phyloP scores from a whole-genome alignment of 2,797 vertebrate species.

The Spondyliosoma cantharus region DNA sequence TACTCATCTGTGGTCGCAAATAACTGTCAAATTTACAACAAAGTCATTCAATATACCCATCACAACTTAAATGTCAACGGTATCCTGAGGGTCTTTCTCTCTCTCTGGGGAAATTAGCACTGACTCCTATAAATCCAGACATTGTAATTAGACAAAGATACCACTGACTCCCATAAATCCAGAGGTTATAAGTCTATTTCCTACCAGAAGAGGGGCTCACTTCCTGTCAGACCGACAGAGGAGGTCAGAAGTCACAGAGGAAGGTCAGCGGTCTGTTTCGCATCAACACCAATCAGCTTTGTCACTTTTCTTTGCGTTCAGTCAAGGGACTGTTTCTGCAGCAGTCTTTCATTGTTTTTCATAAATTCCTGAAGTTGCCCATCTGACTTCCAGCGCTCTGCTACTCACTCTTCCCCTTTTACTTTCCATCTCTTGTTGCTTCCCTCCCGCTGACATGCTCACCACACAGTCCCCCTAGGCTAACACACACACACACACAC shows the following conservation, averaged over 20 bases:
- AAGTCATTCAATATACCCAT: conserved; percentile 58
- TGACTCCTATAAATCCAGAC: conserved; percentile 73
- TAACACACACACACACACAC: conserved; percentile 36
- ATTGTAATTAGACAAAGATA: conserved; percentile 75
- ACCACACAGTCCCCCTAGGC: conserved; percentile 56
- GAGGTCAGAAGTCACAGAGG: conserved; percentile 66
- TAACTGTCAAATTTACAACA: conserved; percentile 51
- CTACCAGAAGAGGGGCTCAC: conserved; percentile 63
- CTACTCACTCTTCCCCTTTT: conserved; percentile 25
- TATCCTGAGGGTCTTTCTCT: conserved; percentile 52
- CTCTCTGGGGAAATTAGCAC: conserved; percentile 70
- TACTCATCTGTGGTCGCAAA: conserved; percentile 15
- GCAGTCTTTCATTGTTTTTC: conserved; percentile 33
- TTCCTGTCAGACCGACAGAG: conserved; percentile 69
- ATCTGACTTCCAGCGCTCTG: conserved; percentile 31
- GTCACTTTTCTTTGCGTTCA: conserved; percentile 33
- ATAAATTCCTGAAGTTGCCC: conserved; percentile 12
- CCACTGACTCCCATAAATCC: conserved; percentile 67
- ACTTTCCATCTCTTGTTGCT: conserved; percentile 47
- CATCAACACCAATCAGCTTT: conserved; percentile 68
- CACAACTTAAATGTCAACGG: conserved; percentile 68
- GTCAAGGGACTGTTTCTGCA: conserved; percentile 1
- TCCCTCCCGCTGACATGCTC: conserved; percentile 53
- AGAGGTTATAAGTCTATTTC: conserved; percentile 69
- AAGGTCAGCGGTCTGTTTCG: conserved; percentile 75